Evolutionary conservation across 2,888 invertebrate genomes (phyloP), one percentile per base, ranked within the genome.

Genomic region (Apodemia mormo): DNA sequence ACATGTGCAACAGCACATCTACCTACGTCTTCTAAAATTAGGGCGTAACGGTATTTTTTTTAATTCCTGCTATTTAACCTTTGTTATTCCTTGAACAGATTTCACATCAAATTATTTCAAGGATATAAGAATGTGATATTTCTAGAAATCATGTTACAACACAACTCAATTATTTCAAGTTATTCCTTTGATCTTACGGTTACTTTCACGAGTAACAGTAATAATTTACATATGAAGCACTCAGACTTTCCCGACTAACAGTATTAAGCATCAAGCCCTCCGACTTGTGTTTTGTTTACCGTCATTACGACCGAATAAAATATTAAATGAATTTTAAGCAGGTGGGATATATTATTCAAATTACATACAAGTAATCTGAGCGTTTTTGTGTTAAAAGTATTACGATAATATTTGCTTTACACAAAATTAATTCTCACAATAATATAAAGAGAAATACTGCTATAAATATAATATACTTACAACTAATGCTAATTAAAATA

Each of bases 171-270:
- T 61, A 61, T 61, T 61, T 61, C 14, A 61, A 61, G 37, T 61
- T 61, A 61, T 61, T 61, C 61, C 33, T 33, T 58, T 58, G 58
- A 58, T 58, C 61, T 61, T 61, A 33, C 33, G 61, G 61, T 33
- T 33, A 61, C 61, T 33, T 61, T 61, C 61, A 33, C 61, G 33
- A 33, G 61, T 14, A 33, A 33, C 61, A 33, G 61, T 61, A 3
- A 61, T 61, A 61, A 37, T 61, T 61, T 61, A 61, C 61, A 61
- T 61, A 14, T 61, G 61, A 61, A 61, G 61, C 33, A 30, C 61
- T 61, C 61, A 33, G 33, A 61, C 33, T 61, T 61, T 14, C 12
- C 61, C 61, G 61, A 61, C 61, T 61, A 61, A 61, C 61, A 10
- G 33, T 14, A 61, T 61, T 61, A 61, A 61, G 61, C 61, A 33